Evolutionary conservation across 2,888 invertebrate genomes (phyloP), one percentile per base, ranked within the genome.

Genomic region (Eudemis profundana): DNA sequence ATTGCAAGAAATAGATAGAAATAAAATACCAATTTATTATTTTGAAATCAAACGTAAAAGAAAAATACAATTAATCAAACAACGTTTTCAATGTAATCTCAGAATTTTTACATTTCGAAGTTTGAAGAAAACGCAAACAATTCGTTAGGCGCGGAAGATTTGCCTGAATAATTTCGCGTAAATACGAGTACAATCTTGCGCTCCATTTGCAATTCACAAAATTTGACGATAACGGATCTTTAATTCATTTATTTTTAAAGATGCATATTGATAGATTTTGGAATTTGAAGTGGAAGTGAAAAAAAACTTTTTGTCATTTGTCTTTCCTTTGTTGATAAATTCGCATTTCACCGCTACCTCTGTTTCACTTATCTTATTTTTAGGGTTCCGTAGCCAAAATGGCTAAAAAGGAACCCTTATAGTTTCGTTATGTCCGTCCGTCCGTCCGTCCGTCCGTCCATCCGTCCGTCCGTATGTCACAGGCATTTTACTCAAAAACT

Each of bases 161-260:
- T 83, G 80, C 78, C 77, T 83, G 85, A 88, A 86, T 88, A 86
- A 87, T 86, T 86, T 80, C 76, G 69, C 77, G 82, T 85, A 87
- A 87, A 87, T 84, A n/a, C n/a, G n/a, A n/a, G n/a, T n/a, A 87
- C 79, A 86, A 87, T 86, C 82, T 86, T 84, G 80, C 76, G 78
- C 78, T 79, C 78, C 77, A 89, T 89, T 89, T 89, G 84, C 85
- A 89, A 88, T 87, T 88, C 86, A 82, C 85, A 83, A 83, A 80
- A 79, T 77, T 70, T 61, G 76, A 76, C 72, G 72, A 75, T 59
- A 68, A 67, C 23, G 29, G 27, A 59, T 49, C 40, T 62, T 51
- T 60, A 68, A 70, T 70, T 68, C 62, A 66, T 62, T 68, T 62
- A 63, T 62, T 66, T 66, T 15, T 44, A 47, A n/a, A 23, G 12